These are phyloP conservation scores for Aurelia aurita complex sp. Pacific DNA, from an alignment of 30 jellyfish, hydroid and myxozoan genomes.

Conservation along the genomic window DNA sequence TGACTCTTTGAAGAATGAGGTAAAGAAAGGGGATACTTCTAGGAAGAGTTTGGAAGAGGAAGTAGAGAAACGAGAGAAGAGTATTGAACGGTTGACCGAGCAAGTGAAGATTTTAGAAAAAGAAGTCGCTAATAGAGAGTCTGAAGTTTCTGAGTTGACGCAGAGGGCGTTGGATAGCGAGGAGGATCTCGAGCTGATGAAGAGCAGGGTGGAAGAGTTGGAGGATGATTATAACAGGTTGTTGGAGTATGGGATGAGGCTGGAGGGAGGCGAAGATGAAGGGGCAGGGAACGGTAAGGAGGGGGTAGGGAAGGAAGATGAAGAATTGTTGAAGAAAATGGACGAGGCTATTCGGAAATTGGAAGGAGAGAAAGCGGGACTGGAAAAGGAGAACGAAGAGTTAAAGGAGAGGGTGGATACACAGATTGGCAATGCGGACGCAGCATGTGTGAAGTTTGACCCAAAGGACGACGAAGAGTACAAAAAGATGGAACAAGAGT, in stretches of 20 bases:
- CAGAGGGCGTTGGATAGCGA: slow-evolving; percentile 64
- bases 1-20: slow-evolving; percentile 14
- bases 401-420: background rate
- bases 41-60: slow-evolving; percentile 30
- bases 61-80: slow-evolving; percentile 20
- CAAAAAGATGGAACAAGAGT: background rate
- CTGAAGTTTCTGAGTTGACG: slow-evolving; percentile 41
- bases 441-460: background rate
- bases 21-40: slow-evolving; percentile 6
- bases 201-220: slow-evolving; percentile 44
- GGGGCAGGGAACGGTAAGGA: background rate
- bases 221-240: slow-evolving; percentile 63
- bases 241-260: slow-evolving; percentile 52
- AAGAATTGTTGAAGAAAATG: slow-evolving; percentile 18
- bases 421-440: no score
- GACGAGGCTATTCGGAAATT: slow-evolving; percentile 27
- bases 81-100: slow-evolving; percentile 24
- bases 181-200: slow-evolving; percentile 52
- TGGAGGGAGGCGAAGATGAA: slow-evolving; percentile 20
- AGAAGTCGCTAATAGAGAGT: slow-evolving; percentile 32
- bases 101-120: slow-evolving; percentile 53
- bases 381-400: slow-evolving; percentile 20
- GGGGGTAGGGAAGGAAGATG: background rate
- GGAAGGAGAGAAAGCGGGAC: slow-evolving; percentile 26
- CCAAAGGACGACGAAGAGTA: slow-evolving; percentile 1